These are phyloP conservation scores for Brachyptera putata DNA, from an alignment of 2,888 invertebrate species.

Conservation along the genomic window DNA sequence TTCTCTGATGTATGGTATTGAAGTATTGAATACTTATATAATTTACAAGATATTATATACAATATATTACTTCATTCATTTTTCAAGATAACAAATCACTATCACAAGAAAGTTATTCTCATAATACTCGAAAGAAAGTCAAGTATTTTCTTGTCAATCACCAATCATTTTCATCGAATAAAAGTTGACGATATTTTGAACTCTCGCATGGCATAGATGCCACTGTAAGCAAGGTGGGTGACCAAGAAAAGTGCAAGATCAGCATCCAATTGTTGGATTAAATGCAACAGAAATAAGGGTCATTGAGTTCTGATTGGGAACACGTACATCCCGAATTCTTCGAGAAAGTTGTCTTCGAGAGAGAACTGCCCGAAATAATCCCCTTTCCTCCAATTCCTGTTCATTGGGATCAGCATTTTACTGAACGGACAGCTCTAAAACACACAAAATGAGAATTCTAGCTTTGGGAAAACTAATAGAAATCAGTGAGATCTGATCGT, in stretches of 20 bases:
- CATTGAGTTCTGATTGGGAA: slow-evolving; percentile 21
- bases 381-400: not conserved
- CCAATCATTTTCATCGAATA: too few relatives aligned
- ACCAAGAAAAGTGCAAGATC: not conserved
- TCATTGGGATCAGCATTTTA: slow-evolving; percentile 12
- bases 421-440: not conserved
- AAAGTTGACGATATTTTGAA: not conserved
- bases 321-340: slow-evolving; percentile 9
- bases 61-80: too few relatives aligned
- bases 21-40: too few relatives aligned
- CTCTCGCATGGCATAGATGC: slow-evolving; percentile 1
- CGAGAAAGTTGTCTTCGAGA: not conserved
- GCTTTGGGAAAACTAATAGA: not conserved
- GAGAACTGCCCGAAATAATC: too few relatives aligned
- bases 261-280: not conserved
- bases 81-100: too few relatives aligned
- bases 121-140: too few relatives aligned
- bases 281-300: slow-evolving; percentile 17
- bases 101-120: too few relatives aligned
- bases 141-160: too few relatives aligned
- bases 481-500: not conserved
- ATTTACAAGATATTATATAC: too few relatives aligned
- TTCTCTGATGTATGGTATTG: too few relatives aligned
- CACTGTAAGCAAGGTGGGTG: not conserved
- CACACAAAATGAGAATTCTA: not conserved